Percentiles rank a stretch among this genome's conserved stretches.
Conservation (phyloP, 1,140 invertebrate genomes). For the Pseudomyrmex concolor region DNA sequence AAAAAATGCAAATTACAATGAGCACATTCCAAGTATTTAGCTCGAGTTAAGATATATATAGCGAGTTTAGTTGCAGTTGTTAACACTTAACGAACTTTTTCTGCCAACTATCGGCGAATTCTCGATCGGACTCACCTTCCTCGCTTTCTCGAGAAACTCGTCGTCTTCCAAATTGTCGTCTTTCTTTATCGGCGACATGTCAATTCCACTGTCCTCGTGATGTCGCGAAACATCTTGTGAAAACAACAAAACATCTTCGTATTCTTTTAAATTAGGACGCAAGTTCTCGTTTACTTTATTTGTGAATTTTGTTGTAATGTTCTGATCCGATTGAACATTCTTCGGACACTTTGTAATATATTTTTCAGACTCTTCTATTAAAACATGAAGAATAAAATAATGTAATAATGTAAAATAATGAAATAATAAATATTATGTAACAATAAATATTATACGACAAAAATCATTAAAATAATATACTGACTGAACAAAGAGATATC, state of each 20-base stretch:
- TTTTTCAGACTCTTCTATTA: slow-evolving; percentile 19
- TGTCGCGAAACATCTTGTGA: slow-evolving; percentile 52
- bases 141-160: slow-evolving; percentile 79
- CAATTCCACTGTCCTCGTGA: slow-evolving; percentile 73
- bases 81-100: slow-evolving; percentile 16
- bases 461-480: slow-evolving; percentile 7
- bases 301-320: slow-evolving; percentile 14
- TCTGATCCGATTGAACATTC: slow-evolving; percentile 2
- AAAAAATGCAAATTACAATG: slow-evolving; percentile 15
- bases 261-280: slow-evolving; percentile 3
- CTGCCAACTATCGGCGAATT: slow-evolving; percentile 30
- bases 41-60: slow-evolving; percentile 52
- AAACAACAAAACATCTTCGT: slow-evolving; percentile 40
- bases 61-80: slow-evolving; percentile 48
- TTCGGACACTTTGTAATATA: not conserved
- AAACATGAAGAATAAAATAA: not conserved
- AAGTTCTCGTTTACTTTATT: slow-evolving; percentile 45
- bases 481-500: slow-evolving; percentile 25
- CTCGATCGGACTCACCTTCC: slow-evolving; percentile 80
- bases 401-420: not conserved
- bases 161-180: slow-evolving; percentile 72
- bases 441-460: not conserved
- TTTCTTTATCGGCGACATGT: slow-evolving; percentile 70
- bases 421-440: slow-evolving; percentile 5
- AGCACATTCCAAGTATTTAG: slow-evolving; percentile 19